phyloP scores from a whole-genome alignment of 2,888 invertebrate species.

The Pristionchus arcanus region DNA sequence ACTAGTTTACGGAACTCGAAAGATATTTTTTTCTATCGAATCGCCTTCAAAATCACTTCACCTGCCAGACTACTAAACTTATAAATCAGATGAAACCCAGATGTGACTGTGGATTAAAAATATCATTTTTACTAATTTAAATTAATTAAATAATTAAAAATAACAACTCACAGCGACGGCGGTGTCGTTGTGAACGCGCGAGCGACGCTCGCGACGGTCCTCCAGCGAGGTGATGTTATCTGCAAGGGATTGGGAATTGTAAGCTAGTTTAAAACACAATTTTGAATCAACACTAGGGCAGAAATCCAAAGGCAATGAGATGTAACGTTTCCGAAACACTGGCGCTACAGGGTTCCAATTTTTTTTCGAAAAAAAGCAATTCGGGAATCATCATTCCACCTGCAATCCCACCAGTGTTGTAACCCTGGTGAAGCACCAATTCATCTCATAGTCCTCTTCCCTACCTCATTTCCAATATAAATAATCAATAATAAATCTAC shows the following conservation, averaged over 20 bases:
- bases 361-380: constrained; percentile 27
- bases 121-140: background rate
- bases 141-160: background rate
- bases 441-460: too few species aligned
- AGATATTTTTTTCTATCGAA: too few species aligned
- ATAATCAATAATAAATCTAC: too few species aligned
- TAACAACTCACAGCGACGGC: constrained; percentile 43
- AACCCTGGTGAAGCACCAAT: too few species aligned
- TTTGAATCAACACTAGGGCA: too few species aligned
- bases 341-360: too few species aligned
- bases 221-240: constrained; percentile 54
- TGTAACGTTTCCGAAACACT: background rate
- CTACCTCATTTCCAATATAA: too few species aligned
- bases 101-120: too few species aligned
- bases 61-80: background rate
- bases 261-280: too few species aligned
- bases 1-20: too few species aligned
- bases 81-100: background rate
- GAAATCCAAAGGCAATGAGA: too few species aligned
- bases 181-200: constrained; percentile 49
- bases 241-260: background rate
- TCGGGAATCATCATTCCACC: background rate
- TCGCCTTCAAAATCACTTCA: background rate
- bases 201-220: constrained; percentile 44
- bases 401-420: background rate